These are phyloP conservation scores for Drosophila bipectinata DNA, from an alignment of 1,140 invertebrate species.

Conservation along the genomic window DNA sequence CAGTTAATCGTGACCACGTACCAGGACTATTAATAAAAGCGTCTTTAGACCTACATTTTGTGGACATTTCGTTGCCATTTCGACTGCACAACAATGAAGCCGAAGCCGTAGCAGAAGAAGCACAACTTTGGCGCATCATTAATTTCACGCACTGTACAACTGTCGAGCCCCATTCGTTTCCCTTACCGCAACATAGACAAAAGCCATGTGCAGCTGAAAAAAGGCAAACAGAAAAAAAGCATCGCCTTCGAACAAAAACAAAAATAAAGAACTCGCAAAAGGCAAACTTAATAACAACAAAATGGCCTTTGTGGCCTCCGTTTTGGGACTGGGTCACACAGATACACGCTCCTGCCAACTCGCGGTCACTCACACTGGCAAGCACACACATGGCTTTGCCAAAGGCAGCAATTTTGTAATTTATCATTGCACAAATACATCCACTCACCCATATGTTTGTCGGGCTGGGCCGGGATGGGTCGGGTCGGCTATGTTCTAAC, in stretches of 20 bases:
- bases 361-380: slow-evolving; percentile 11
- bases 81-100: slow-evolving; percentile 53
- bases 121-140: slow-evolving; percentile 77
- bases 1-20: slow-evolving; percentile 82
- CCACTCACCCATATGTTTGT: slow-evolving; percentile 33
- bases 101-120: slow-evolving; percentile 46
- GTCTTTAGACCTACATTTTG: slow-evolving; percentile 80
- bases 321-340: slow-evolving; percentile 47
- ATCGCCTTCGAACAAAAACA: slow-evolving; percentile 3
- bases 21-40: slow-evolving; percentile 80
- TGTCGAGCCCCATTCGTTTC: slow-evolving; percentile 58
- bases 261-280: slow-evolving; percentile 62
- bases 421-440: slow-evolving; percentile 76
- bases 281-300: slow-evolving; percentile 82
- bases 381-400: slow-evolving; percentile 47
- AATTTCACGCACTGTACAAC: slow-evolving; percentile 78
- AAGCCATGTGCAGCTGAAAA: slow-evolving; percentile 54
- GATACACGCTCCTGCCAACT: neutral
- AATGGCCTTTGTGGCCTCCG: slow-evolving; percentile 72
- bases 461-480: slow-evolving; percentile 1
- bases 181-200: slow-evolving; percentile 27
- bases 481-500: slow-evolving; percentile 53
- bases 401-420: slow-evolving; percentile 79
- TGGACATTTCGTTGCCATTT: slow-evolving; percentile 68
- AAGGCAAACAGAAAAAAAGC: neutral